Conservation (phyloP, 2,797 vertebrate genomes). For the Gymnopithys bicolor region DNA sequence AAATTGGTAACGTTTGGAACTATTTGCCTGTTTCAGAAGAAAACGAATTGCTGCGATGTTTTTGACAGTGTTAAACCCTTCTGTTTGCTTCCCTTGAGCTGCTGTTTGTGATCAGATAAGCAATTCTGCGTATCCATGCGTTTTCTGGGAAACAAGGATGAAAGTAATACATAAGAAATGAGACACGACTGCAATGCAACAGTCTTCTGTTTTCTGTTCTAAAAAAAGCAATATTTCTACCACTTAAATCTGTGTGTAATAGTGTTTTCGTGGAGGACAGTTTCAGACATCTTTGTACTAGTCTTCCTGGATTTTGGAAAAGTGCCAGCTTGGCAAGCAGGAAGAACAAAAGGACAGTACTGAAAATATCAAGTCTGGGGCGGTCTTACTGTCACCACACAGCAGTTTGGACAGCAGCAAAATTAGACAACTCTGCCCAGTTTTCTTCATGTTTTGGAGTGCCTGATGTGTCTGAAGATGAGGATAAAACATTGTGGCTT, state of each 20-base stretch:
- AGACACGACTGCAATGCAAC: neutral
- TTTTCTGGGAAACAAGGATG: constrained; percentile 28
- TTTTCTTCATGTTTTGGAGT: constrained; percentile 16
- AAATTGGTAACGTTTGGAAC: neutral
- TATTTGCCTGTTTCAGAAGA: neutral
- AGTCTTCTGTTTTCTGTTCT: neutral
- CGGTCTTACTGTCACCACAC: constrained; percentile 24
- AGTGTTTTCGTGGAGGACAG: neutral
- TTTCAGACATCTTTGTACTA: constrained; percentile 21
- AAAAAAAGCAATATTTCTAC: neutral
- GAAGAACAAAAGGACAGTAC: constrained; percentile 58
- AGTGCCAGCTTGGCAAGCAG: constrained; percentile 42
- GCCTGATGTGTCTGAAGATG: neutral
- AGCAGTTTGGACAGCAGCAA: constrained; percentile 52
- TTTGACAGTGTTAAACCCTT: neutral
- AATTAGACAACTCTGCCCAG: constrained; percentile 8
- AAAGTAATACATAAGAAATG: neutral
- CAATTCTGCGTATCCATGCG: neutral
- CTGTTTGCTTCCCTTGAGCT: constrained; percentile 10
- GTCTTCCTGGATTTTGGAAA: constrained; percentile 32
- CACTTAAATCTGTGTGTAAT: neutral
- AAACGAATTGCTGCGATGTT: neutral
- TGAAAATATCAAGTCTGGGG: constrained; percentile 56
- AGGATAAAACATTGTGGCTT: constrained; percentile 59
- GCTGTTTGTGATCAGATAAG: constrained; percentile 53